These are phyloP conservation scores for Riparia riparia DNA, from an alignment of 2,113 vertebrate species.

Conservation along the genomic window DNA sequence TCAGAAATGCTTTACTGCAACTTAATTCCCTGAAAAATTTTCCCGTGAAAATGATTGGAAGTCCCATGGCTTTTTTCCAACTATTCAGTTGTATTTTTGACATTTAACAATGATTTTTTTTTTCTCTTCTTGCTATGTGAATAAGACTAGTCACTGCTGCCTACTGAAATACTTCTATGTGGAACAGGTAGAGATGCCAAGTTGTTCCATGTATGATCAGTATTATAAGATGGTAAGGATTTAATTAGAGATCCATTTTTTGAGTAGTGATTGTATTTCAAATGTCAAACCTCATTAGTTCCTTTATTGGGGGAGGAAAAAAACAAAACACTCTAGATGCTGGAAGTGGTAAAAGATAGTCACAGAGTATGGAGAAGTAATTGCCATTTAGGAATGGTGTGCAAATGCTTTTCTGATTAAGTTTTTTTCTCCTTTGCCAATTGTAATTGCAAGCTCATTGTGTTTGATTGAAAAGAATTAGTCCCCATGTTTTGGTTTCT, in stretches of 20 bases:
- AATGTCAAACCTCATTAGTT: constrained; percentile 1
- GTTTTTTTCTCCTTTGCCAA: not conserved
- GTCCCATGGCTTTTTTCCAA: not conserved
- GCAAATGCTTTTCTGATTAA: not conserved
- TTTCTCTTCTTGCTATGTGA: not conserved
- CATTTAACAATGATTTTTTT: not conserved
- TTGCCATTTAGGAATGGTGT: not conserved
- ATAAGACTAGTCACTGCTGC: not conserved
- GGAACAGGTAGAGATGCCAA: not conserved
- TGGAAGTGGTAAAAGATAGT: not conserved
- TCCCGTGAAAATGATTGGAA: not conserved
- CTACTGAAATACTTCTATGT: not conserved
- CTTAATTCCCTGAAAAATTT: not conserved
- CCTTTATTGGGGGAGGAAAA: not conserved
- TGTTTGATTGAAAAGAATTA: not conserved
- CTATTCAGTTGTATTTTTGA: not conserved
- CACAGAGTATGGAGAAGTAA: not conserved
- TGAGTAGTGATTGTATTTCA: not conserved
- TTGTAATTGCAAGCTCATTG: not conserved
- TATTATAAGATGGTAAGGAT: not conserved
- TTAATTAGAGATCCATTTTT: constrained; percentile 5
- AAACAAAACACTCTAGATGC: not conserved
- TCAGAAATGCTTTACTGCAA: not conserved
- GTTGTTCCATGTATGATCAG: not conserved
- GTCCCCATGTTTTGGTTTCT: not conserved